phyloP scores from a whole-genome alignment of 2,113 vertebrate genomes.

The Brachyhypopomus occidentalis region DNA sequence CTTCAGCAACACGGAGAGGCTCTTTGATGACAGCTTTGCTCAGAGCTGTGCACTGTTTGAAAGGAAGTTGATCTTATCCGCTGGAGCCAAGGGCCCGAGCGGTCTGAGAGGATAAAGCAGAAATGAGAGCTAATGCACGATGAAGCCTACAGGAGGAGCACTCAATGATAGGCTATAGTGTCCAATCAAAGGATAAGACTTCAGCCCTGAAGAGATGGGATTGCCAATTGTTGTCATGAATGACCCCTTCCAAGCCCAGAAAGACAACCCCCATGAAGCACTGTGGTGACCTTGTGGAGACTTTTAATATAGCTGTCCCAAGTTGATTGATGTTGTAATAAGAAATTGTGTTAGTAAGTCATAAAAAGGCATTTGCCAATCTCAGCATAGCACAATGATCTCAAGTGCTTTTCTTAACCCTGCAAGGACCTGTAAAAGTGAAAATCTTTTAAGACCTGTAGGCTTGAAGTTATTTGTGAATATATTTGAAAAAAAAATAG shows the following conservation, averaged over 20 bases:
- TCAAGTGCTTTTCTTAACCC: slow-evolving; percentile 28
- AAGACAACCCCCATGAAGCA: background rate
- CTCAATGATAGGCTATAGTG: background rate
- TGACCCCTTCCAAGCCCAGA: background rate
- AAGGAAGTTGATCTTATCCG: slow-evolving; percentile 44
- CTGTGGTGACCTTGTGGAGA: background rate
- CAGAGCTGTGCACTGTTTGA: slow-evolving; percentile 33
- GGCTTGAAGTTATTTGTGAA: slow-evolving; percentile 18
- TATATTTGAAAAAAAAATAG: slow-evolving; percentile 8
- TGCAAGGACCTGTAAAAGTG: background rate
- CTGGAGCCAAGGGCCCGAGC: slow-evolving; percentile 44
- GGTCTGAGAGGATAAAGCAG: background rate
- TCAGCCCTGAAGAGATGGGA: background rate
- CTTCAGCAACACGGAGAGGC: slow-evolving; percentile 35
- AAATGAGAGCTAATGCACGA: slow-evolving; percentile 29
- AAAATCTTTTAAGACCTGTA: background rate
- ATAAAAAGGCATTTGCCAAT: slow-evolving; percentile 17
- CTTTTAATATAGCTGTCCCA: background rate
- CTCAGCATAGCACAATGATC: slow-evolving; percentile 24
- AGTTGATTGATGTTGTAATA: slow-evolving; percentile 34
- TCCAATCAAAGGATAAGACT: background rate
- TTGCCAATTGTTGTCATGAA: background rate
- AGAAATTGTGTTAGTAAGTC: slow-evolving; percentile 9
- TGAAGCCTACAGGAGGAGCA: background rate
- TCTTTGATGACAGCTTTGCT: slow-evolving; percentile 48